These are phyloP conservation scores for Cantharis lateralis DNA, from an alignment of 2,888 invertebrate species.

Conservation along the genomic window DNA sequence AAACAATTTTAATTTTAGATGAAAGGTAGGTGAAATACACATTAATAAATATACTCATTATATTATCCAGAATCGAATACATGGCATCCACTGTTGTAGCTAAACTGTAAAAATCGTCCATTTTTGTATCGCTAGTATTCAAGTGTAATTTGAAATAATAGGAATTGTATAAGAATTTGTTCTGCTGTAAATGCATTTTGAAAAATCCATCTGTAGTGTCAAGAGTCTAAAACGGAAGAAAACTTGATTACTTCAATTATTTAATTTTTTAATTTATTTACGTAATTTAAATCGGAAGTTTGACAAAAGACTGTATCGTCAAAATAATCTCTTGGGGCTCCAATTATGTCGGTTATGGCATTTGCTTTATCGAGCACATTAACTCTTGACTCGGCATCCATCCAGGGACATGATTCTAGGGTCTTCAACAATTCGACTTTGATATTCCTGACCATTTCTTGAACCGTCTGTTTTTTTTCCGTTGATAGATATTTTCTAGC, in stretches of 20 bases:
- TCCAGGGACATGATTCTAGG: constrained; percentile 33
- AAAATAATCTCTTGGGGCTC: constrained; percentile 39
- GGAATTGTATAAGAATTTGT: neutral
- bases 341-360: constrained; percentile 35
- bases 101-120: neutral
- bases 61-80: constrained; percentile 7
- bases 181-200: neutral
- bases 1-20: constrained; percentile 7
- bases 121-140: neutral
- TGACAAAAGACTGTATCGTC: constrained; percentile 32
- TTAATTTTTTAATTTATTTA: neutral
- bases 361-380: constrained; percentile 33
- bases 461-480: constrained; percentile 22
- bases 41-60: neutral
- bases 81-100: constrained; percentile 5
- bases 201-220: neutral
- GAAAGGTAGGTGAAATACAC: neutral
- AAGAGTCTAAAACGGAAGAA: neutral
- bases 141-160: neutral
- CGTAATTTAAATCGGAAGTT: neutral
- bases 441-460: constrained; percentile 35
- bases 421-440: constrained; percentile 30
- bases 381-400: constrained; percentile 36
- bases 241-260: neutral
- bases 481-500: constrained; percentile 21